Evolutionary conservation across 2,888 invertebrate genomes (phyloP).

Genomic region (Neoaliturus tenellus): DNA sequence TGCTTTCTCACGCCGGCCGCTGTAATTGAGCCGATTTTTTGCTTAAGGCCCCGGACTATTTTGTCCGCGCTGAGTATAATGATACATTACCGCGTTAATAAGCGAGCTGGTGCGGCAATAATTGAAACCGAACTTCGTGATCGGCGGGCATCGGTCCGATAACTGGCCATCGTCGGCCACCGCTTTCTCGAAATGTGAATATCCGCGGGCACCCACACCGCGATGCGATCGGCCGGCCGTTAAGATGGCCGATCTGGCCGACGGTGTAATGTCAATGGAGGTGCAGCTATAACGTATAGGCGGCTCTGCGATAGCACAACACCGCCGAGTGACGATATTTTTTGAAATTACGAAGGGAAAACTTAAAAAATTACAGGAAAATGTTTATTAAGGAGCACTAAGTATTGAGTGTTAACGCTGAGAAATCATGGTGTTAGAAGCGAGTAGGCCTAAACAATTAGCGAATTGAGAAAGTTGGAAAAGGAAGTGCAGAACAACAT

Average conservation of each 20-base stretch:
- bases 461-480: too few species aligned
- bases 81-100: slow-evolving; percentile 56
- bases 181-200: slow-evolving; percentile 14
- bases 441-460: too few species aligned
- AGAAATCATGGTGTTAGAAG: too few species aligned
- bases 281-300: too few species aligned
- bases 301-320: too few species aligned
- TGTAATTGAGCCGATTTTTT: slow-evolving; percentile 51
- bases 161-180: neutral
- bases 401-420: too few species aligned
- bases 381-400: too few species aligned
- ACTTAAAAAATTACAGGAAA: too few species aligned
- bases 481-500: too few species aligned
- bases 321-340: too few species aligned
- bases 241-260: neutral
- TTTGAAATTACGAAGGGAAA: too few species aligned
- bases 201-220: neutral
- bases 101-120: slow-evolving; percentile 45
- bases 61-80: slow-evolving; percentile 51
- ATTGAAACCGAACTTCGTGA: slow-evolving; percentile 51
- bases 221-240: neutral
- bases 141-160: neutral
- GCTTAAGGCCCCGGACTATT: slow-evolving; percentile 48
- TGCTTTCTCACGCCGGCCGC: slow-evolving; percentile 36
- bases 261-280: neutral